Evolutionary conservation across 2,888 invertebrate species (phyloP).

Genomic region (Lasioglossum marginatum): DNA sequence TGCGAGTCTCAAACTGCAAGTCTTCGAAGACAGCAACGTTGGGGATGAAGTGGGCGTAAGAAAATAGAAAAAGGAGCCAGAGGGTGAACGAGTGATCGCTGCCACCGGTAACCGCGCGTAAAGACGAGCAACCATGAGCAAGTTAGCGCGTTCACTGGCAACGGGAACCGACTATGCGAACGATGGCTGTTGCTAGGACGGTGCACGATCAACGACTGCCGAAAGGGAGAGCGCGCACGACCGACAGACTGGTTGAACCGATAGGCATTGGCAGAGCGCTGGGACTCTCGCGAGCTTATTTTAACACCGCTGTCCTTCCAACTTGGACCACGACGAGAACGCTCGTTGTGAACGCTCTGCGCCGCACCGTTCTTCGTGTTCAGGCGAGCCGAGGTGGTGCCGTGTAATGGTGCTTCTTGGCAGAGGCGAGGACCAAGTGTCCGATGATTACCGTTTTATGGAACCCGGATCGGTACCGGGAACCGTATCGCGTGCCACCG

Average conservation of each 20-base stretch:
- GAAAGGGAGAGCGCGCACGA: constrained; percentile 69
- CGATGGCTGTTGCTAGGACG: constrained; percentile 71
- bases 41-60: background rate
- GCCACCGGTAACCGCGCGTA: background rate
- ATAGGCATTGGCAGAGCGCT: constrained; percentile 77
- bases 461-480: constrained; percentile 22
- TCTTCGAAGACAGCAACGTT: background rate
- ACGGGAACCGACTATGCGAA: background rate
- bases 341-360: constrained; percentile 49
- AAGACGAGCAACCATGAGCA: background rate
- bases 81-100: background rate
- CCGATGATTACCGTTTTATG: constrained; percentile 35
- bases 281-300: constrained; percentile 79
- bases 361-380: constrained; percentile 26
- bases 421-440: constrained; percentile 42
- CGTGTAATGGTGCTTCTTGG: constrained; percentile 59
- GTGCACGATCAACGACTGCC: constrained; percentile 79
- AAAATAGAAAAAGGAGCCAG: background rate
- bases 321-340: constrained; percentile 69
- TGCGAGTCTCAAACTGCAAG: background rate
- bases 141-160: constrained; percentile 6
- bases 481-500: constrained; percentile 4
- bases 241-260: constrained; percentile 60
- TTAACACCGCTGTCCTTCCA: constrained; percentile 84
- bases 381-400: background rate